Evolutionary conservation across 2,888 invertebrate species (phyloP), one percentile per base, ranked within the genome.

Genomic region (Octonoba sinensis): DNA sequence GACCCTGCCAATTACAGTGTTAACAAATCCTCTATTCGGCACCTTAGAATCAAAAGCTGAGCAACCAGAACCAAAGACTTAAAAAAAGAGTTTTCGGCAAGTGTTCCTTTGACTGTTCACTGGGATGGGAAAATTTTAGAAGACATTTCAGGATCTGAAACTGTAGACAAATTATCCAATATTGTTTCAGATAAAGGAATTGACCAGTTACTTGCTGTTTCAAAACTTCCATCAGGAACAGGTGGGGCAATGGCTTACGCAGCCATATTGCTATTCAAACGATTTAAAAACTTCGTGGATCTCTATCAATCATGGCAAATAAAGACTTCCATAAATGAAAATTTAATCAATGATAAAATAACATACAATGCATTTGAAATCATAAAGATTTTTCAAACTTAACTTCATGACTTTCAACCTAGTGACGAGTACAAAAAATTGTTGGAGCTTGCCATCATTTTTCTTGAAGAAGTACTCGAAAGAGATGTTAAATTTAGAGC

Each of bases 401-500:
- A 47, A 47, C 47, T 47, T 47, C 11, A 47, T 47, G 15, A 47
- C 11, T 54, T 11, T 11, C 16, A 54, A 54, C 54, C 54, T 18
- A 54, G 54, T 6, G 54, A 11, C 54, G 6, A n/a, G n/a, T n/a
- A n/a, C n/a, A 54, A 54, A 54, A 18, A 54, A 54, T 15, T 54
- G 16, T 15, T 11, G 18, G 16, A 6, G 54, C 16, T 54, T 54
- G 54, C 54, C 54, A 54, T 54, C 54, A 16, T 54, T 54, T 54
- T 54, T 18, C 3, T 54, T n/a, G 6, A 18, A 54, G 54, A 18
- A 11, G 54, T 54, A 54, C 54, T 18, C 3, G 54, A 54, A 54
- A 54, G 54, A 54, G 16, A 18, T 54, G 54, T 54, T 54, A 54
- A 54, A 54, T 54, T 54, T 54, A 54, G 54, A 54, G 54, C 54